phyloP scores from a whole-genome alignment of 2,888 invertebrate species.

The Ophion ventricosus region DNA sequence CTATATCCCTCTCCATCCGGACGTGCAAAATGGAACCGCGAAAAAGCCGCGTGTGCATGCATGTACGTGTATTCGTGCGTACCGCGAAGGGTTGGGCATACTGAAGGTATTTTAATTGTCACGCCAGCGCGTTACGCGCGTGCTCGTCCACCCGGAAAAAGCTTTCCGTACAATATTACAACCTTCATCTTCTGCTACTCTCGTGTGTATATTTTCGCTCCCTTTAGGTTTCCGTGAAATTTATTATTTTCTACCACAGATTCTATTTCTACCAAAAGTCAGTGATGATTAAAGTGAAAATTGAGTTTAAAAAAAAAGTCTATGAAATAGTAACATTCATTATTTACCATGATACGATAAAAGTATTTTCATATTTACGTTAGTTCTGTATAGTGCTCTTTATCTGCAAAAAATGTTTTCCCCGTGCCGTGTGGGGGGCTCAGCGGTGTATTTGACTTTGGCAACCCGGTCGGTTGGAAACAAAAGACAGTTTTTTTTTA shows the following conservation, averaged over 20 bases:
- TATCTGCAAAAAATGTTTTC: too few species aligned
- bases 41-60: background rate
- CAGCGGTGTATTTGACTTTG: too few species aligned
- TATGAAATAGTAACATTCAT: background rate
- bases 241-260: background rate
- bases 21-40: constrained; percentile 31
- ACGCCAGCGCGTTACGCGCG: constrained; percentile 37
- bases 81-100: constrained; percentile 19
- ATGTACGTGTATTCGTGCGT: background rate
- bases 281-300: background rate
- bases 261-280: background rate
- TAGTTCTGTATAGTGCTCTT: too few species aligned
- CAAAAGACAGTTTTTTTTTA: too few species aligned
- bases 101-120: constrained; percentile 59
- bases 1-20: constrained; percentile 4
- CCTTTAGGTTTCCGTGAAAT: background rate
- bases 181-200: constrained; percentile 6
- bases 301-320: background rate
- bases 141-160: constrained; percentile 32
- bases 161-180: constrained; percentile 38
- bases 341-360: too few species aligned
- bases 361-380: too few species aligned
- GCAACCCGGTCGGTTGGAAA: too few species aligned
- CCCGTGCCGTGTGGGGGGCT: too few species aligned
- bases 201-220: background rate